Evolutionary conservation across 2,797 vertebrate species (phyloP).

Genomic region (Peromyscus nudipes): DNA sequence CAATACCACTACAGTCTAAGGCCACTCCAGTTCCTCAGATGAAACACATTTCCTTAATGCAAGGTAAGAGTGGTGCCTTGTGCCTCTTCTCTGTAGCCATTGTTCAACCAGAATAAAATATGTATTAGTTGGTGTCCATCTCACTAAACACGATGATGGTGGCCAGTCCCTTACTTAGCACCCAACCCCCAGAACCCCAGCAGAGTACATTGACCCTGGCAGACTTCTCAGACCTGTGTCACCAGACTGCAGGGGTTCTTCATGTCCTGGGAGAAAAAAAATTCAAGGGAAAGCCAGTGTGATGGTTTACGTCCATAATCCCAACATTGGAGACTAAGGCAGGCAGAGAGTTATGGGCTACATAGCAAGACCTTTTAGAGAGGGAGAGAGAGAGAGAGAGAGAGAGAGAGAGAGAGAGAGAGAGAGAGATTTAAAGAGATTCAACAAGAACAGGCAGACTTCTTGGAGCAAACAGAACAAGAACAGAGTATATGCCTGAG

Average conservation of each 20-base stretch:
- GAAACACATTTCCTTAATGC: not conserved
- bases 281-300: not conserved
- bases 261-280: not conserved
- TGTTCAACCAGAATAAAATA: not conserved
- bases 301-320: not conserved
- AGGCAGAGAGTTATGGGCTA: not conserved
- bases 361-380: not conserved
- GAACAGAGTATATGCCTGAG: not conserved
- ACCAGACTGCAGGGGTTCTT: not conserved
- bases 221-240: not conserved
- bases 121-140: not conserved
- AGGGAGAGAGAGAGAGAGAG: not conserved
- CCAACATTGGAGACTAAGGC: not conserved
- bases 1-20: not conserved
- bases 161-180: not conserved
- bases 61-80: not conserved
- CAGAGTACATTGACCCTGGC: not conserved
- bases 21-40: not conserved
- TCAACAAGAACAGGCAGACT: not conserved
- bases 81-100: not conserved
- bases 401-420: no score
- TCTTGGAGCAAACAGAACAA: not conserved
- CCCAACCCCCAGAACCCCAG: not conserved
- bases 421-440: not conserved
- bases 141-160: not conserved